A percentile compares a stretch with the other conserved stretches of the same genome.
These are phyloP conservation scores for Cyclina sinensis DNA, from an alignment of 1,140 invertebrate species.

Conservation along the genomic window DNA sequence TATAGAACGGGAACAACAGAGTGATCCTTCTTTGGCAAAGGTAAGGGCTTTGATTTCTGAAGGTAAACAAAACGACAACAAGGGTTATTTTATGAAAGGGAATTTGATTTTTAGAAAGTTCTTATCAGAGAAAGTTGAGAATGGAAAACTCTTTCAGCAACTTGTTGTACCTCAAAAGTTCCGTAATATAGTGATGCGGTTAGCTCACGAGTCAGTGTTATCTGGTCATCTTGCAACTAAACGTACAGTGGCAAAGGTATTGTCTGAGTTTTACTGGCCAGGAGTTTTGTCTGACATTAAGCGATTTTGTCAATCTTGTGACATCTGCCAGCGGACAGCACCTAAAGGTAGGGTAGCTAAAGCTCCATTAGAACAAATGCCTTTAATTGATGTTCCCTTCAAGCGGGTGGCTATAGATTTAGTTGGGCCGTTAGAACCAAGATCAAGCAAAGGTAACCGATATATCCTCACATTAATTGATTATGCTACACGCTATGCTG, in stretches of 20 bases:
- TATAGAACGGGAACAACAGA: not conserved
- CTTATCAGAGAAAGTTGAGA: not conserved
- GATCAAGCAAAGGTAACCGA: constrained; percentile 41
- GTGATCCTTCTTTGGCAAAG: not conserved
- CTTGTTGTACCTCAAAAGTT: constrained; percentile 27
- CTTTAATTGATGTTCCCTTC: constrained; percentile 61
- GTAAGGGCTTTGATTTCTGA: not conserved
- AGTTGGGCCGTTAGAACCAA: constrained; percentile 59
- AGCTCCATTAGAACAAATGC: constrained; percentile 58
- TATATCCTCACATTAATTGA: constrained; percentile 62
- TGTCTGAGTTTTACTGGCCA: constrained; percentile 61
- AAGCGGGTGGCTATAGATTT: constrained; percentile 61
- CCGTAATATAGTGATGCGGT: constrained; percentile 23
- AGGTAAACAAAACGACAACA: not conserved
- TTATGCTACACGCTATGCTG: constrained; percentile 65
- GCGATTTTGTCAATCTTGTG: constrained; percentile 56
- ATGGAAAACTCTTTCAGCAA: constrained; percentile 4
- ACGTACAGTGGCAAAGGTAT: not conserved
- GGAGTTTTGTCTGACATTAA: constrained; percentile 26
- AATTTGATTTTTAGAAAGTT: constrained; percentile 32
- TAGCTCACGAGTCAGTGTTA: constrained; percentile 46
- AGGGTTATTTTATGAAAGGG: not conserved
- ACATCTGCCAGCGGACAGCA: no score
- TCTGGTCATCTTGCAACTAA: constrained; percentile 27
- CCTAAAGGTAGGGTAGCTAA: constrained; percentile 50